These are phyloP conservation scores for Corapipo altera DNA, from an alignment of 2,113 vertebrate genomes.

Conservation along the genomic window DNA sequence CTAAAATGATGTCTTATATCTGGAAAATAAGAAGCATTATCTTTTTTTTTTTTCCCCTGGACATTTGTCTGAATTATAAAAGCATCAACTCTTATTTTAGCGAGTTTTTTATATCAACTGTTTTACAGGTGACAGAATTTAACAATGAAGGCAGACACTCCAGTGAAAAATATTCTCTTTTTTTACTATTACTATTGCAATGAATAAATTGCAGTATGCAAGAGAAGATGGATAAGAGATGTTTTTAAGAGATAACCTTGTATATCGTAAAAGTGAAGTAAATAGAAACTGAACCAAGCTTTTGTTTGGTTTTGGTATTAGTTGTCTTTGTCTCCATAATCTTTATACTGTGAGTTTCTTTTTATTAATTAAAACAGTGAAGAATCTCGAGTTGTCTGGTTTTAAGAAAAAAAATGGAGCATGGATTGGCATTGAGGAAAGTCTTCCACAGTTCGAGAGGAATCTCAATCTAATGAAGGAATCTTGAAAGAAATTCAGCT, in stretches of 20 bases:
- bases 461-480: background rate
- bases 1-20: background rate
- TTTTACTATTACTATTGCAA: background rate
- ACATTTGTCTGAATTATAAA: background rate
- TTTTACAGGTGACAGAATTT: background rate
- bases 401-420: background rate
- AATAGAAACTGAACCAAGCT: background rate
- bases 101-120: background rate
- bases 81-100: background rate
- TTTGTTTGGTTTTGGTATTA: background rate
- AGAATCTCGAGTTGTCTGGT: background rate
- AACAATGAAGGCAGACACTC: background rate
- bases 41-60: background rate
- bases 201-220: background rate
- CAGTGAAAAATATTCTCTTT: background rate
- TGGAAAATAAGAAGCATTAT: background rate
- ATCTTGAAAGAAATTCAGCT: background rate
- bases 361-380: background rate
- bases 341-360: background rate
- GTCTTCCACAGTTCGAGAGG: accelerated
- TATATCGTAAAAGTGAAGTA: background rate
- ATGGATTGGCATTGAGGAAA: background rate
- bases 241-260: background rate
- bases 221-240: background rate
- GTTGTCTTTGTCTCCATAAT: accelerated